Base-by-base conservation (phyloP, 2,113 vertebrate genomes). In the Megaceryle maxima region DNA sequence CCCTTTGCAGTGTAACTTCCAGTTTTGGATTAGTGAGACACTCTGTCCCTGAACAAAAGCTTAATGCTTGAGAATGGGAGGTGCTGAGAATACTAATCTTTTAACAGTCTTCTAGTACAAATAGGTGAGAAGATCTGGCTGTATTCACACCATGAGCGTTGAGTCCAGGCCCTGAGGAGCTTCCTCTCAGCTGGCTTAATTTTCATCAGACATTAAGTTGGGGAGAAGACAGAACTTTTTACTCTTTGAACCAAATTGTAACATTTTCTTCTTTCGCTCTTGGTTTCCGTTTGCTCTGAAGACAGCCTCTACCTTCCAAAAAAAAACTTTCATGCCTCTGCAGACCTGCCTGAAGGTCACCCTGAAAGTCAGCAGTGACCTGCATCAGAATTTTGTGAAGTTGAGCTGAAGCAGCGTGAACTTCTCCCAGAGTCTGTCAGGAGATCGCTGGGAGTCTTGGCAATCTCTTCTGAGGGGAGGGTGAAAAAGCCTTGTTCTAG, bases 321-420 rank as follows among this genome's bases (percentile, higher is more conserved):
- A 60, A 60, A 16, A 64, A 16, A 6, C 16, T 78, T 16, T 43
- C 9, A 1, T 46, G 55, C 22, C n/a, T n/a, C 21, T 89, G 67
- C 55, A 88, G 51, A n/a, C 26, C 73, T 95, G 37, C 55, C 41
- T 89, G 81, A 85, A 95, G 92, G 90, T 94, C 67, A 43, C 64
- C 25, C 60, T 86, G 55, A 20, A 39, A 63, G 70, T 41, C 33
- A 64, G 10, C 55, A 35, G 41, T 37, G 67, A 72, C 29, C 44
- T 77, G 67, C 79, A 73, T 67, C 41, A 74, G 72, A 25, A 41
- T 17, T 73, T 63, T n/a, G 66, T 53, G 82, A 53, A 59, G 87
- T 22, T 70, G 67, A 74, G 64, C 67, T 90, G 85, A 37, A 96
- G 60, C 69, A 77, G 29, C 2, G 0, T 50, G 67, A 88, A 13